A percentile compares a stretch with the other conserved stretches of the same genome.
Conservation (phyloP, 23 tunicate species). For the Botrylloides violaceus region DNA sequence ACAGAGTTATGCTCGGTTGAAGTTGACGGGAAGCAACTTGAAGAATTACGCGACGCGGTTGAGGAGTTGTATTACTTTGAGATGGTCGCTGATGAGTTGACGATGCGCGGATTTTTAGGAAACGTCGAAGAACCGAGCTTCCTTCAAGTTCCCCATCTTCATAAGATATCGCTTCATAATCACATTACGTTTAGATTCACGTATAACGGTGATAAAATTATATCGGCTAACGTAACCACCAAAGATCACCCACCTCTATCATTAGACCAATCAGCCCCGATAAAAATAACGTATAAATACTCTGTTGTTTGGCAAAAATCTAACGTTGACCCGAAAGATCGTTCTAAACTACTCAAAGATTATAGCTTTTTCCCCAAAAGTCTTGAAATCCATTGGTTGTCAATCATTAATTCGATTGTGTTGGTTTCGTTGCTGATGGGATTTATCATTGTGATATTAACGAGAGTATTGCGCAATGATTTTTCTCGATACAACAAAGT, state of each 20-base stretch:
- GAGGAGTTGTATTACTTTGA: constrained; percentile 96
- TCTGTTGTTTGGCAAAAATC: constrained; percentile 57
- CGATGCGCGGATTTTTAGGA: constrained; percentile 83
- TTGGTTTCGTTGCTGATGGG: constrained; percentile 83
- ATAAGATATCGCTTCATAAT: constrained; percentile 52
- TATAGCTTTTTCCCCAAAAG: constrained; percentile 84
- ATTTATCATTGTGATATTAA: constrained; percentile 84
- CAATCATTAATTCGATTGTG: constrained; percentile 87
- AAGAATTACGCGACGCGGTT: constrained; percentile 59
- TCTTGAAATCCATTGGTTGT: constrained; percentile 92
- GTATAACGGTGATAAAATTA: constrained; percentile 79
- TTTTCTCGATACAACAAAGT: constrained; percentile 90
- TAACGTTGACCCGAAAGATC: constrained; percentile 33
- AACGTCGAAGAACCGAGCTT: constrained; percentile 80
- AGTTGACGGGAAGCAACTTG: constrained; percentile 43
- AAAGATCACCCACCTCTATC: constrained; percentile 34
- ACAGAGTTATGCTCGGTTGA: constrained; percentile 38
- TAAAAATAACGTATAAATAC: constrained; percentile 39
- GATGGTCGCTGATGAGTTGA: constrained; percentile 80
- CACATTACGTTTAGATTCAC: constrained; percentile 68
- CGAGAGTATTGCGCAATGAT: constrained; percentile 72
- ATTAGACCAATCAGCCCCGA: constrained; percentile 62
- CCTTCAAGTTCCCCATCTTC: constrained; percentile 82
- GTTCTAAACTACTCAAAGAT: constrained; percentile 49
- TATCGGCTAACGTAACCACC: constrained; percentile 74